Evolutionary conservation across 2,888 invertebrate genomes (phyloP), one percentile per base, ranked within the genome.

Genomic region (Sthenelais limicola): DNA sequence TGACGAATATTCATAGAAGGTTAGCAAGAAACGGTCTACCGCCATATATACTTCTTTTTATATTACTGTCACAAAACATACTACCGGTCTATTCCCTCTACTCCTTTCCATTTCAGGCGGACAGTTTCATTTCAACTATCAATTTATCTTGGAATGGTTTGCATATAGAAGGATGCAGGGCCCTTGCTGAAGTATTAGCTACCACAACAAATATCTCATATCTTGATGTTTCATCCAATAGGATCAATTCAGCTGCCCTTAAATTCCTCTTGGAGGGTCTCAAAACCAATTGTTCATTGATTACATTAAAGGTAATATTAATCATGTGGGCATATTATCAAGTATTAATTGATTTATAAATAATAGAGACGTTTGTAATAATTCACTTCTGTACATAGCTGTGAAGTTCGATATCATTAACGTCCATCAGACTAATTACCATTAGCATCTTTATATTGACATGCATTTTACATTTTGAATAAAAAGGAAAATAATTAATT

Each of bases 111-210:
- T n/a, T 47, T 24, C 74, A 83, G 83, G 74, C 74, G 47, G 83
- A 84, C 74, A 77, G 70, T 3, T 78, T 78, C 21, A 66, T 84
- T 21, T 78, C 81, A 24, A 78, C 74, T 5, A 62, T 84, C 24
- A 72, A 83, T 67, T 74, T 84, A n/a, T 76, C 82, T 1, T 84
- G 84, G 84, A 84, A 84, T 69, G 84, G 84, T 18, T 79, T 84
- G 48, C 78, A 81, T 49, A 52, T 79, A n/a, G 76, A 79, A 30
- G 84, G 84, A 26, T 78, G 80, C 7, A 73, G 74, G 24, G 77
- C 78, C 5, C 71, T 84, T 52, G 77, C 79, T 5, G 73, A 74
- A 33, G 76, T 82, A 0, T 71, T 84, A n/a, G 69, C 75, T 18
- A 70, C 54, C 18, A 83, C 83, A 70, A 76, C 74, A 18, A 81